Base-by-base conservation (phyloP, 2,113 vertebrate species). In the Lontra canadensis region DNA sequence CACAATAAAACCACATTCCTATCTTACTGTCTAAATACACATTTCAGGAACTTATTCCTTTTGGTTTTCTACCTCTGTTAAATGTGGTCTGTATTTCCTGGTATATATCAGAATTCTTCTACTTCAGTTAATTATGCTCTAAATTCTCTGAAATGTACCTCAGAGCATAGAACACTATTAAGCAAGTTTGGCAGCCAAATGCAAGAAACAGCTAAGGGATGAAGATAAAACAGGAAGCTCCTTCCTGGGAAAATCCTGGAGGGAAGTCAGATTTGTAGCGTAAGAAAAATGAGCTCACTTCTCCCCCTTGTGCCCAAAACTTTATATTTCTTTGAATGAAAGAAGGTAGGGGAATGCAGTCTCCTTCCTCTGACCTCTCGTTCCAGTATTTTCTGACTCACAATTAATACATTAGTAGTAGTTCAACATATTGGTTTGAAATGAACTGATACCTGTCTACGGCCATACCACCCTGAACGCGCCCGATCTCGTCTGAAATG, bases 231-330 rank as follows among this genome's bases (percentile, higher is more conserved):
- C 26, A 88, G 73, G 80, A 31, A 47, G 42, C 59, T 95, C 44
- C 23, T 76, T 94, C 97, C 94, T 85, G 92, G 92, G 95, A 92
- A 94, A 90, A 94, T 79, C 93, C 94, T 97, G 92, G 74, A 95
- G 63, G 92, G 34, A 92, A 93, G 84, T 96, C 92, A 94, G 69
- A 78, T 65, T 97, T 96, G 83, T 36, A 82, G 84, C 25, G 84
- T 36, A 61, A 80, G 71, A 81, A 88, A 98, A 97, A 93, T 57
- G 47, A 95, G 88, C 88, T 96, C 52, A 57, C 71, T 96, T 95
- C 94, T 96, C 76, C 94, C 86, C 76, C 80, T 94, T 83, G 90
- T 96, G 97, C 92, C 83, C 52, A 80, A 87, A 95, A 49, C n/a
- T 65, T 34, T 20, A 44, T n/a, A 80, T 91, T 85, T 94, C 78